Percentiles rank a stretch among this genome's conserved stretches.
Conservation (phyloP, 2,888 invertebrate genomes). For the Willowsia nigromaculata region DNA sequence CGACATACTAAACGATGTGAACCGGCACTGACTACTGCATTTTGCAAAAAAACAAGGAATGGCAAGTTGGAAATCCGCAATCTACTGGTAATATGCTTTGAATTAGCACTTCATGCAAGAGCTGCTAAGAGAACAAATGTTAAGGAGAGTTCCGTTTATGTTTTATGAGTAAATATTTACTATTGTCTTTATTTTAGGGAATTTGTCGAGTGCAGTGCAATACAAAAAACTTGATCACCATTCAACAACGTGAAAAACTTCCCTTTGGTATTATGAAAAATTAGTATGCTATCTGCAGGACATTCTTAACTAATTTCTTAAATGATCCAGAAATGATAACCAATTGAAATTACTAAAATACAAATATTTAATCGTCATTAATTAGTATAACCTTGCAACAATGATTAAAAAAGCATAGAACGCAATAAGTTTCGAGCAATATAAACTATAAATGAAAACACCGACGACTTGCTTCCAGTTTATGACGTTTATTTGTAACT, state of each 20-base stretch:
- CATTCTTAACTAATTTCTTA: background rate
- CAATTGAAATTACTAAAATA: background rate
- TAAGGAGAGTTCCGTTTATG: conserved; percentile 22
- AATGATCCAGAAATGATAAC: background rate
- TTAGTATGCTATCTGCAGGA: background rate
- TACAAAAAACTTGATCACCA: too few species aligned
- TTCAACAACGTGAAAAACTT: too few species aligned
- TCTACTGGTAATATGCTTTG: background rate
- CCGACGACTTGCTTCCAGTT: conserved; percentile 95
- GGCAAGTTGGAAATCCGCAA: conserved; percentile 43
- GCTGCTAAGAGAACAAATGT: background rate
- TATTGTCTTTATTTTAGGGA: background rate
- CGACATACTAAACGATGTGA: background rate
- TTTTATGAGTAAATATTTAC: background rate
- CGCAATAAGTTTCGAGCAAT: background rate
- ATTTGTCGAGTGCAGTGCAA: too few species aligned
- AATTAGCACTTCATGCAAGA: background rate
- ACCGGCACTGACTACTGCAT: background rate
- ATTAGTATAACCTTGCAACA: background rate
- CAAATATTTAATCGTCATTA: background rate
- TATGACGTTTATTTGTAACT: conserved; percentile 92
- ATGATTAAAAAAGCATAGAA: background rate
- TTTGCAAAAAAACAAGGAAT: background rate
- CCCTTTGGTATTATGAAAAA: background rate
- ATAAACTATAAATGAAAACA: conserved; percentile 90